Base-by-base conservation (phyloP, 2,797 vertebrate genomes). In the Propithecus perrieri region DNA sequence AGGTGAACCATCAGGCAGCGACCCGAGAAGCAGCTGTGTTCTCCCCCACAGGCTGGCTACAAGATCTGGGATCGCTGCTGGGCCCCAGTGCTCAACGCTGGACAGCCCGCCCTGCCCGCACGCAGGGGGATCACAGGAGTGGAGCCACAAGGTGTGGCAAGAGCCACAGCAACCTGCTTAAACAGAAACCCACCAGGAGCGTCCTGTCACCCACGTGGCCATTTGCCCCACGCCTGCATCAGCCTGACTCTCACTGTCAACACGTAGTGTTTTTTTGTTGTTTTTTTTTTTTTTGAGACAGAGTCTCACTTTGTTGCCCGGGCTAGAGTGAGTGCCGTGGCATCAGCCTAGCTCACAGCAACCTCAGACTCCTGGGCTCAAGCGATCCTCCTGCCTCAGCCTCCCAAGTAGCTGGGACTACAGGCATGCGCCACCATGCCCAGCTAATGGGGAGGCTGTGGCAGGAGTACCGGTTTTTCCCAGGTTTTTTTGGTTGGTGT, bases 11-110 rank as follows among this genome's bases (percentile, higher is more conserved):
- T 41, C 24, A 57, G n/a, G n/a, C 12, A 17, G 67, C 8, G 26
- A 18, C 38, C 30, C 33, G 20, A 26, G 67, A 59, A 35, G 30
- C 7, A 55, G 22, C 33, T 24, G 12, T 48, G 38, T 15, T 10
- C 2, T 7, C 8, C 0, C 1, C 0, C 1, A 18, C 53, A 43
- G 53, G 65, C 22, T 41, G 43, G 15, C 72, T n/a, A 63, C 1
- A 26, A 33, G 65, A 43, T 13, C 79, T 15, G 55, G 30, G 63
- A 20, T 20, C 18, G 12, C 17, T n/a, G 0, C 17, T 35, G 4
- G 75, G 24, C 18, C 35, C 80, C 22, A 63, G 57, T 20, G 30
- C 18, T 28, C n/a, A 18, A 9, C 22, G 35, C 43, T 4, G 41
- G 12, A 28, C 14, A 22, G 7, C 5, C 11, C 76, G 69, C 55